phyloP scores from a whole-genome alignment of 1,140 invertebrate species.

The Camponotus vicinus region DNA sequence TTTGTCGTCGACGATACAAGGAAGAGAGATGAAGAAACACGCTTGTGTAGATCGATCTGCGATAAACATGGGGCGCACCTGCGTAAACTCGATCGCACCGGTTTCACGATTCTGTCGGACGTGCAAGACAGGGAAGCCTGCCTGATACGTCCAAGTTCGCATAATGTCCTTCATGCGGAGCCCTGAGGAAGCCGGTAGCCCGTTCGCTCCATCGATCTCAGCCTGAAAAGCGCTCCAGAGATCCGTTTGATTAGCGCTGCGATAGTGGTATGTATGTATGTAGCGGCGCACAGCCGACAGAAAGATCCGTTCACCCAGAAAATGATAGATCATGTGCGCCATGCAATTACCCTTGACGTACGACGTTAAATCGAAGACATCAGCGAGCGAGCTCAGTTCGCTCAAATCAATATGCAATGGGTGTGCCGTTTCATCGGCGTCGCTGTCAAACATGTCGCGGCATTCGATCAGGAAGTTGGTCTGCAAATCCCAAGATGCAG shows the following conservation, averaged over 20 bases:
- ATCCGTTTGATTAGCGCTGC: conserved; percentile 60
- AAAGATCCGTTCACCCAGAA: conserved; percentile 65
- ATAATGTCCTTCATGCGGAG: conserved; percentile 85
- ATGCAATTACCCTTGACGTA: conserved; percentile 69
- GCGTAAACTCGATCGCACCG: conserved; percentile 76
- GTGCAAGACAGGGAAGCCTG: conserved; percentile 87
- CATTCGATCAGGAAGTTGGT: conserved; percentile 10
- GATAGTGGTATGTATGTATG: conserved; percentile 54
- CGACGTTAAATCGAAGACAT: conserved; percentile 86
- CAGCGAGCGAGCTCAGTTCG: neutral
- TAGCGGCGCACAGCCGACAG: conserved; percentile 57
- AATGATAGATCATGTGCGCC: conserved; percentile 67
- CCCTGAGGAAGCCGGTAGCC: conserved; percentile 3
- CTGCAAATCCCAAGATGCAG: conserved; percentile 38
- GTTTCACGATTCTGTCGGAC: conserved; percentile 78
- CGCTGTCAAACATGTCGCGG: conserved; percentile 38
- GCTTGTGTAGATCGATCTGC: conserved; percentile 24
- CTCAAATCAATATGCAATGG: conserved; percentile 53
- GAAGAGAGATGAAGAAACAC: conserved; percentile 37
- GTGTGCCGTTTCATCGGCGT: conserved; percentile 35
- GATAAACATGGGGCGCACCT: conserved; percentile 66
- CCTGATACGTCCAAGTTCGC: conserved; percentile 88
- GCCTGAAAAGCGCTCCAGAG: conserved; percentile 65
- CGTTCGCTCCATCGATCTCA: conserved; percentile 28
- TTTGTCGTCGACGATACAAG: conserved; percentile 50